Evolutionary conservation across 2,113 vertebrate species (phyloP).

Genomic region (Phylloscopus trochiloides): DNA sequence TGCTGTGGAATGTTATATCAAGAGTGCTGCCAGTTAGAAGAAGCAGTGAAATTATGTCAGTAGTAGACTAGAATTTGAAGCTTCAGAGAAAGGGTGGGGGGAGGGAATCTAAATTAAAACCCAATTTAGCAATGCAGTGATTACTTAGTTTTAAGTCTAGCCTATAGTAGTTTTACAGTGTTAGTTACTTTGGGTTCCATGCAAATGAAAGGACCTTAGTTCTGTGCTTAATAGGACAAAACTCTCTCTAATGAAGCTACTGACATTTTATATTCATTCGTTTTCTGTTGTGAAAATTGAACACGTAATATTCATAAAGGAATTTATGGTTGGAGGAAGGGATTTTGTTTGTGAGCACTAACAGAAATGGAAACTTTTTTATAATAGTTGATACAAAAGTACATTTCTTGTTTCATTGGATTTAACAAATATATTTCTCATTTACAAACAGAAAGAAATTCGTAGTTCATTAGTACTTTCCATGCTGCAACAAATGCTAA

Average conservation of each 20-base stretch:
- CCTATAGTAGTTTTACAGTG: neutral
- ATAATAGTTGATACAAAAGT: neutral
- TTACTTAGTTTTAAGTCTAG: neutral
- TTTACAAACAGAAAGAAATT: slow-evolving; percentile 90
- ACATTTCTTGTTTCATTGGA: neutral
- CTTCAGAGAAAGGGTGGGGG: neutral
- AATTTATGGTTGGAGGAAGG: neutral
- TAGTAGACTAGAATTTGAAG: neutral
- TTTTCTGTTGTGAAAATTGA: neutral
- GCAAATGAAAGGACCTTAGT: neutral
- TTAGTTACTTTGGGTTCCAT: neutral
- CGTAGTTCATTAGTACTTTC: slow-evolving; percentile 96
- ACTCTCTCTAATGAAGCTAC: neutral
- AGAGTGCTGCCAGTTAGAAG: neutral
- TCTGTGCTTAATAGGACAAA: neutral
- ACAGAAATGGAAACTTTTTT: neutral
- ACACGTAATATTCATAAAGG: neutral
- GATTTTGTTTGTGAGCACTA: neutral
- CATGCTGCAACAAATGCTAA: slow-evolving; percentile 98
- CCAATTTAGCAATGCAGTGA: neutral
- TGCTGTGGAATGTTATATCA: neutral
- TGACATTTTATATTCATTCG: neutral
- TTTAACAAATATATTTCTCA: slow-evolving; percentile 8
- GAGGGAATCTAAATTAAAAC: neutral
- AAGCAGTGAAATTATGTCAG: neutral